Conservation (phyloP, 2,797 vertebrate species). For the Etheostoma nigrum region DNA sequence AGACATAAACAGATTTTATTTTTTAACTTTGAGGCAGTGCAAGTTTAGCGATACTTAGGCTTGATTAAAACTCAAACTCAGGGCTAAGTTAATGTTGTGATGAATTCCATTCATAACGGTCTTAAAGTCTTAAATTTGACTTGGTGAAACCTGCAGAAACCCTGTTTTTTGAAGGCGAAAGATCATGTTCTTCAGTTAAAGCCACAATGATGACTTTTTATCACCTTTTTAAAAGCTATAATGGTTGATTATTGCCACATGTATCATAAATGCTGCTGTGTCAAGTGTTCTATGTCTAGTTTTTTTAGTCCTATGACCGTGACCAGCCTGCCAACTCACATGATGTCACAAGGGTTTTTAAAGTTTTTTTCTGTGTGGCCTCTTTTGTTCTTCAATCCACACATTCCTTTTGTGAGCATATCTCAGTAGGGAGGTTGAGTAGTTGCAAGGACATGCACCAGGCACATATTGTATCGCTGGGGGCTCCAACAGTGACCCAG, state of each 20-base stretch:
- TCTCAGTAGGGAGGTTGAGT: background rate
- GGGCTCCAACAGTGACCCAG: background rate
- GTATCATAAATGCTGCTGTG: background rate
- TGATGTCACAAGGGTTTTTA: background rate
- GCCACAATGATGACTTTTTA: background rate
- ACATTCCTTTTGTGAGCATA: constrained; percentile 6
- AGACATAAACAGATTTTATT: too few relatives aligned
- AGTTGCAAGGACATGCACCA: background rate
- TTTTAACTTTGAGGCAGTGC: too few relatives aligned
- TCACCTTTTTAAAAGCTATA: background rate
- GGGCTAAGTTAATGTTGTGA: too few relatives aligned
- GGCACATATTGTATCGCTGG: background rate
- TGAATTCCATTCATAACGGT: too few relatives aligned
- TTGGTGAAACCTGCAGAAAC: too few relatives aligned
- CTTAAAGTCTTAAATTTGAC: too few relatives aligned
- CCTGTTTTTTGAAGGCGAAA: background rate
- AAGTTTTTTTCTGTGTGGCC: background rate
- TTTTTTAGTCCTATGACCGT: background rate
- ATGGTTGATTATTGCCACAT: background rate
- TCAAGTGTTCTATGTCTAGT: too few relatives aligned
- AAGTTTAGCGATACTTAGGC: too few relatives aligned
- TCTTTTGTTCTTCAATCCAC: constrained; percentile 20
- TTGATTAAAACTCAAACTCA: too few relatives aligned
- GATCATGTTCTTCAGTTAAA: background rate
- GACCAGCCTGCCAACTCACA: background rate